Base-by-base conservation (phyloP, 2,113 vertebrate genomes). In the Channa maculata region DNA sequence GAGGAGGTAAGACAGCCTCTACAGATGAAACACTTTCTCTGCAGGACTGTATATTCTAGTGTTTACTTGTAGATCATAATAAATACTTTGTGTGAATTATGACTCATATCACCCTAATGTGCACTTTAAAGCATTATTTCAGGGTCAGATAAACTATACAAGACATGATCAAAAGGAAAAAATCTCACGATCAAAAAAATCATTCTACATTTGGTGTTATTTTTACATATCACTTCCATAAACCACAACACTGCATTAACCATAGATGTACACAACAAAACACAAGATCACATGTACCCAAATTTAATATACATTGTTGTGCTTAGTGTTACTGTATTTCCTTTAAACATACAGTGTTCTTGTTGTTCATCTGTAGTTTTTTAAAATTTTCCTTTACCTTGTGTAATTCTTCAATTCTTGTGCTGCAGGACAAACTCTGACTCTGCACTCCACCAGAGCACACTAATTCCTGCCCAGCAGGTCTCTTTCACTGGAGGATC, bases 371-470 rank as follows among this genome's bases (percentile, higher is more conserved):
- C 24, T 24, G 24, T 24, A 24, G 24, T 24, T 24, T 24, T 24
- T 24, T 24, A 1, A 1, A 24, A 24, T 24, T 24, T 24, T 24
- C 24, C 1, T 24, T 24, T 24, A 24, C 24, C 24, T 24, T 24
- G 24, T 24, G 24, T 2, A 54, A 70, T 73, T 58, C 5, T 49
- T 89, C 24, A 24, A 24, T 24, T 24, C 24, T 24, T 24, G 46
- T 77, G 48, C 75, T 70, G 39, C 88, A 99, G 98, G 94, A 97
- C 97, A 71, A 99, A 99, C 90, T 99, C 98, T 0, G 98, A 99
- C 91, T 99, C 98, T 8, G 98, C 98, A 63, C 90, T 99, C 78
- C 98, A 99, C 84, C 98, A 99, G 96, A 98, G 97, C 83, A 96
- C 97, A 45, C 93, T 98, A 92, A 94, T 93, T 9, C 97, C 96